Evolutionary conservation across 2,888 invertebrate genomes (phyloP).

Genomic region (Euphydryas editha): DNA sequence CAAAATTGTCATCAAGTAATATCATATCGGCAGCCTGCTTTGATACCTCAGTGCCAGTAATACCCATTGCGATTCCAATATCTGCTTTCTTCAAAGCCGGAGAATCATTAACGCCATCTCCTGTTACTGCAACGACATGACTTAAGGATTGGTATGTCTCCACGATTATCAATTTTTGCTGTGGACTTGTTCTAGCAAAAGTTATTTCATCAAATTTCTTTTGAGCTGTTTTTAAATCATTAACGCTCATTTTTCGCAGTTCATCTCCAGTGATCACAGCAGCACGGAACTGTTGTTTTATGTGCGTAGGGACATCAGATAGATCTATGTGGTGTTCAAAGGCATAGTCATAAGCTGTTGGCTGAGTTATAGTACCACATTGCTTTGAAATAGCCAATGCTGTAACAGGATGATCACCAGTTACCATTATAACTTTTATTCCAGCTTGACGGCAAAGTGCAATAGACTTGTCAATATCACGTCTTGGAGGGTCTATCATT

Average conservation of each 20-base stretch:
- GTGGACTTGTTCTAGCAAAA: slow-evolving; percentile 88
- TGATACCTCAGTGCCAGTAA: slow-evolving; percentile 89
- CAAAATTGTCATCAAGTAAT: slow-evolving; percentile 93
- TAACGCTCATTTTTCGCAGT: slow-evolving; percentile 81
- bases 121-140: slow-evolving; percentile 93
- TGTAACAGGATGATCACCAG: slow-evolving; percentile 89
- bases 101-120: slow-evolving; percentile 95
- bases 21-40: slow-evolving; percentile 97
- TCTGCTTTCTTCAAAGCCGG: slow-evolving; percentile 94
- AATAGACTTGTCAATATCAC: slow-evolving; percentile 86
- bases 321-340: slow-evolving; percentile 83
- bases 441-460: slow-evolving; percentile 87
- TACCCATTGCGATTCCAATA: slow-evolving; percentile 92
- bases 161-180: slow-evolving; percentile 87
- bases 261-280: slow-evolving; percentile 80
- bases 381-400: slow-evolving; percentile 88
- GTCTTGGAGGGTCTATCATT: slow-evolving; percentile 89
- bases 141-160: slow-evolving; percentile 92
- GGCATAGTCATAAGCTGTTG: slow-evolving; percentile 88
- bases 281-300: slow-evolving; percentile 69
- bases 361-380: slow-evolving; percentile 85
- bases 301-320: slow-evolving; percentile 75
- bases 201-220: slow-evolving; percentile 87
- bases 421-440: slow-evolving; percentile 89
- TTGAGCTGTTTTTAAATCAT: slow-evolving; percentile 84